Conservation (phyloP, 2,113 vertebrate species). For the Albula glossodonta region DNA sequence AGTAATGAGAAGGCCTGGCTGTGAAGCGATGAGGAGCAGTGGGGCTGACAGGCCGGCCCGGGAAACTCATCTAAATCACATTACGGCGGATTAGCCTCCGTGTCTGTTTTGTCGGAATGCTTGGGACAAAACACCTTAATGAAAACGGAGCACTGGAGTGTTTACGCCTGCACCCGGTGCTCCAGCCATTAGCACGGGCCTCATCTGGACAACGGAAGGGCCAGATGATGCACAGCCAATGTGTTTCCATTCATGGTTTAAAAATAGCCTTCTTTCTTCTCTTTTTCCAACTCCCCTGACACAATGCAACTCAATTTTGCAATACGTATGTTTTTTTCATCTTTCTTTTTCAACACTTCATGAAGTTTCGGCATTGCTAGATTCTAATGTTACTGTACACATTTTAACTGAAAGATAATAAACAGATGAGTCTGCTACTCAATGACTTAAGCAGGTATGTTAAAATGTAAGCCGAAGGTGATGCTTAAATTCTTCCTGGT, state of each 20-base stretch:
- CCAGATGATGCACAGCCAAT: neutral
- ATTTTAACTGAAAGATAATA: too few species aligned
- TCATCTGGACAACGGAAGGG: neutral
- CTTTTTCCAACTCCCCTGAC: neutral
- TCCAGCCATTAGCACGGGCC: neutral
- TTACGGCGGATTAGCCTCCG: conserved; percentile 65
- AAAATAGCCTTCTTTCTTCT: neutral
- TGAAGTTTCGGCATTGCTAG: too few species aligned
- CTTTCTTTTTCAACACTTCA: too few species aligned
- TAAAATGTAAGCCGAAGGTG: too few species aligned
- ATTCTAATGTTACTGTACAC: too few species aligned
- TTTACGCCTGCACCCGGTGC: neutral
- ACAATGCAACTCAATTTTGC: neutral
- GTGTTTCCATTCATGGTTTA: neutral
- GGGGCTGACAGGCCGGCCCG: conserved; percentile 53
- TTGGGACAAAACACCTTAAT: neutral
- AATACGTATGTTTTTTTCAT: neutral
- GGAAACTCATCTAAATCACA: conserved; percentile 72
- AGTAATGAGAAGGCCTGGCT: conserved; percentile 65
- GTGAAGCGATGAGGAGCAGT: conserved; percentile 58
- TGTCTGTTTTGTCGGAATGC: conserved; percentile 36
- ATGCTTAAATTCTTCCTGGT: too few species aligned
- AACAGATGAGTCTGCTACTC: too few species aligned
- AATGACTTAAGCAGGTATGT: too few species aligned
- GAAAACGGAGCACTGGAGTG: neutral